These are phyloP conservation scores for Melanostigma gelatinosum DNA, from an alignment of 2,113 vertebrate genomes.

Conservation along the genomic window DNA sequence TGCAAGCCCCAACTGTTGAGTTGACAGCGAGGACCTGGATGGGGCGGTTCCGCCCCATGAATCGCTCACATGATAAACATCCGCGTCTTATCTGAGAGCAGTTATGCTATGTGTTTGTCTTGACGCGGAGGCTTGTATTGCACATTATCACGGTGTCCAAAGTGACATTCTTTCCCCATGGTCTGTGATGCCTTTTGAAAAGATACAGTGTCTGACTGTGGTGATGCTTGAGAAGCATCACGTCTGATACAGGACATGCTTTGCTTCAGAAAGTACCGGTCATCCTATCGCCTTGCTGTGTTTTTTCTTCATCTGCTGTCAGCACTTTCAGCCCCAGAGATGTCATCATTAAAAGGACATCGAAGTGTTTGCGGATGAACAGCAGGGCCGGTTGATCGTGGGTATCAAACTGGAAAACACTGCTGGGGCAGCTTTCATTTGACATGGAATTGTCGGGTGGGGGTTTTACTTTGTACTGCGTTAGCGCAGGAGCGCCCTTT, in stretches of 20 bases:
- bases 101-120: slow-evolving; percentile 17
- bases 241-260: slow-evolving; percentile 18
- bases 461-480: slow-evolving; percentile 71
- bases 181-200: not conserved
- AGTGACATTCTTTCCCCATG: not conserved
- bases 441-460: not conserved
- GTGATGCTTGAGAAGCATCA: slow-evolving; percentile 5
- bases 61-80: slow-evolving; percentile 14
- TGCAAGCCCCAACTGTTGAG: not conserved
- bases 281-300: not conserved
- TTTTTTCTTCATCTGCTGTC: not conserved
- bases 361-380: not conserved
- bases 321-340: not conserved
- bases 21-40: not conserved
- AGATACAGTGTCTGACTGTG: not conserved
- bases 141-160: not conserved
- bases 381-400: not conserved
- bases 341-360: not conserved
- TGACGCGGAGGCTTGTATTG: not conserved
- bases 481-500: slow-evolving; percentile 80
- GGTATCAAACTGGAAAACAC: not conserved
- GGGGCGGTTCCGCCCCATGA: not conserved
- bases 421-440: not conserved
- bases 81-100: slow-evolving; percentile 5
- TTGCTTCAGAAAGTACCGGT: slow-evolving; percentile 4